A percentile compares a stretch with the other conserved stretches of the same genome.
phyloP scores from a whole-genome alignment of 37 sponge, comb jelly and placozoan genomes.

The Geodia barretti region DNA sequence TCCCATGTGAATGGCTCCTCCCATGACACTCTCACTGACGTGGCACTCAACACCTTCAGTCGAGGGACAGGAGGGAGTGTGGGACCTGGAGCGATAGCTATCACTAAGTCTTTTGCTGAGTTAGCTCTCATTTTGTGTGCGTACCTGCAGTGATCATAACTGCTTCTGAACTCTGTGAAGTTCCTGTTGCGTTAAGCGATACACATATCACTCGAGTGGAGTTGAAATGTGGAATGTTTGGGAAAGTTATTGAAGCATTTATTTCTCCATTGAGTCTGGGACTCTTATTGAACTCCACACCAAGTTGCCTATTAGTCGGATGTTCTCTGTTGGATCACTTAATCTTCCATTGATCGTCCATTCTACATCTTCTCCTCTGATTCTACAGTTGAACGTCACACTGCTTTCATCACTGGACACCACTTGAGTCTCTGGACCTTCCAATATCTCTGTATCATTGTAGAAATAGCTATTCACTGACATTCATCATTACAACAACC shows the following conservation, averaged over 20 bases:
- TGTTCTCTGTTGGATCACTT: too few species aligned
- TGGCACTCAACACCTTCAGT: background rate
- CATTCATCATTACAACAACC: too few species aligned
- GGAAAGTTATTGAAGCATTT: too few species aligned
- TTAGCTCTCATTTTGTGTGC: too few species aligned
- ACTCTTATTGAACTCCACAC: background rate
- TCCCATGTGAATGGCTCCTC: constrained; percentile 15
- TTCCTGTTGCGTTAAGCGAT: background rate
- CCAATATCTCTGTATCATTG: background rate
- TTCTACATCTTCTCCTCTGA: background rate
- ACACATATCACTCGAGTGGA: background rate
- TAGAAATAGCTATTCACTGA: too few species aligned
- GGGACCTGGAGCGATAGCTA: constrained; percentile 4
- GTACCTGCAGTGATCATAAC: background rate
- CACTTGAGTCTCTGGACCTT: background rate
- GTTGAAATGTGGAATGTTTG: too few species aligned
- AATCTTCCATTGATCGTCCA: background rate
- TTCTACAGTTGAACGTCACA: background rate
- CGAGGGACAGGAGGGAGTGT: background rate
- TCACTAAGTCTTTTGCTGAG: too few species aligned
- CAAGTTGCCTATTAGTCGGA: too few species aligned
- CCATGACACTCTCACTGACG: constrained; percentile 5
- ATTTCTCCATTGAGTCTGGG: background rate
- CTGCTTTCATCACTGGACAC: background rate
- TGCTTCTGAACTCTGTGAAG: background rate